Percentiles rank a stretch among this genome's conserved stretches.
These are phyloP conservation scores for Eunapius fragilis DNA, from an alignment of 37 sponge, comb jelly and placozoan genomes.

Conservation along the genomic window DNA sequence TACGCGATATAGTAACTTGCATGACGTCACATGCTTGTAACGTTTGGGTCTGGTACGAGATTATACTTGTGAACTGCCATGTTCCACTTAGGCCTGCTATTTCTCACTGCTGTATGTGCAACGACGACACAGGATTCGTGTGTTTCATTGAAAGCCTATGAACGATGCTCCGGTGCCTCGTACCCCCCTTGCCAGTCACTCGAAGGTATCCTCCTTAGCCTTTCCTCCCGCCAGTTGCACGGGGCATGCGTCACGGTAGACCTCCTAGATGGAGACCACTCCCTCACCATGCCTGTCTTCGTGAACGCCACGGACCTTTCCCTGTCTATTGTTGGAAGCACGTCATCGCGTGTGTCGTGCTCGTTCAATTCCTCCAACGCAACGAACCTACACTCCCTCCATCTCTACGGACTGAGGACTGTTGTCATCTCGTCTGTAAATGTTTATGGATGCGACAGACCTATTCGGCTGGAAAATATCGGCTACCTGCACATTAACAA, in stretches of 20 bases:
- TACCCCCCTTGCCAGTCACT: too few relatives aligned
- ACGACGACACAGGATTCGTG: too few relatives aligned
- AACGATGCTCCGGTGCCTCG: too few relatives aligned
- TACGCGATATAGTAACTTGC: too few relatives aligned
- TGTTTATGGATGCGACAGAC: constrained; percentile 3
- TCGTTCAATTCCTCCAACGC: neutral
- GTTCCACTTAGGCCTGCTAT: too few relatives aligned
- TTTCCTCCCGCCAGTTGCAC: neutral
- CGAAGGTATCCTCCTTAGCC: too few relatives aligned
- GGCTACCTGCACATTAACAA: neutral
- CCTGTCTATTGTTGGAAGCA: neutral
- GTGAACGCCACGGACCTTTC: neutral
- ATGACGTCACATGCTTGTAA: too few relatives aligned
- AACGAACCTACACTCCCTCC: neutral
- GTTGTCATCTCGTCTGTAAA: neutral
- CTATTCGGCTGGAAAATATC: neutral
- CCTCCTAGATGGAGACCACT: neutral
- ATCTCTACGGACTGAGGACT: neutral
- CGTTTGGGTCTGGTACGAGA: too few relatives aligned
- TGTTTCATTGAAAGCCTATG: too few relatives aligned
- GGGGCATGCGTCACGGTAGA: neutral
- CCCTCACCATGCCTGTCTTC: neutral
- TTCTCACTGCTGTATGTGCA: too few relatives aligned
- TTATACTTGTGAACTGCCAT: too few relatives aligned
- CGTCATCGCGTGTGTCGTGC: neutral